Conservation (phyloP, 2,888 invertebrate genomes). For the Eupithecia vulgata region DNA sequence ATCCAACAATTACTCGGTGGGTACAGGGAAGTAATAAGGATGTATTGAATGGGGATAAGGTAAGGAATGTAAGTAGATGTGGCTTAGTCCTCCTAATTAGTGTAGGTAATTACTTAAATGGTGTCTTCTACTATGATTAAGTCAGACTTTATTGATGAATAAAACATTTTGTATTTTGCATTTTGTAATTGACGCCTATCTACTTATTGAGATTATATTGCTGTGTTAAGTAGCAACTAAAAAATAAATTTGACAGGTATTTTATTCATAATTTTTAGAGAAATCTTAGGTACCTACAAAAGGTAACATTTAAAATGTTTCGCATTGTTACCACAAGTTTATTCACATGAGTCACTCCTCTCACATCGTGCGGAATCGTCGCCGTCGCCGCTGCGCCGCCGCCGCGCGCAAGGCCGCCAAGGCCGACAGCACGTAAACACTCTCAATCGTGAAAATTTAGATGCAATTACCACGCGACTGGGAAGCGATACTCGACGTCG, state of each 20-base stretch:
- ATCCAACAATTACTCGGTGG: conserved; percentile 20
- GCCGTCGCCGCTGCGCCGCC: conserved; percentile 9
- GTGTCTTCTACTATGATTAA: too few species aligned
- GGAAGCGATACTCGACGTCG: conserved; percentile 51
- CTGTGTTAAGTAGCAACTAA: neutral
- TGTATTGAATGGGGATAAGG: conserved; percentile 1
- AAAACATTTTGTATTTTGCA: too few species aligned
- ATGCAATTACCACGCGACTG: conserved; percentile 64
- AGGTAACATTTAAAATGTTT: neutral
- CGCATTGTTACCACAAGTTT: conserved; percentile 5
- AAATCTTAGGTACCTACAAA: neutral
- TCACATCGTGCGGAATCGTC: conserved; percentile 22
- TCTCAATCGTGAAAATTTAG: conserved; percentile 58
- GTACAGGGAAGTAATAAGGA: conserved; percentile 28
- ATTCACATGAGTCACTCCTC: conserved; percentile 27
- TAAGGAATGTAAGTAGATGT: neutral
- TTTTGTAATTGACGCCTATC: neutral
- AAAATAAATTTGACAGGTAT: neutral
- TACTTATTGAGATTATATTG: neutral
- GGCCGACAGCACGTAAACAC: conserved; percentile 40
- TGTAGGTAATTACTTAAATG: too few species aligned
- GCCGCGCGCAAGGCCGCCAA: conserved; percentile 35
- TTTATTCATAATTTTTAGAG: neutral
- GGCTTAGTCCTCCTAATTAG: neutral
- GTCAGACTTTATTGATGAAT: too few species aligned